These are phyloP conservation scores for Tragopan temminckii DNA, from an alignment of 2,797 vertebrate species.

Conservation along the genomic window DNA sequence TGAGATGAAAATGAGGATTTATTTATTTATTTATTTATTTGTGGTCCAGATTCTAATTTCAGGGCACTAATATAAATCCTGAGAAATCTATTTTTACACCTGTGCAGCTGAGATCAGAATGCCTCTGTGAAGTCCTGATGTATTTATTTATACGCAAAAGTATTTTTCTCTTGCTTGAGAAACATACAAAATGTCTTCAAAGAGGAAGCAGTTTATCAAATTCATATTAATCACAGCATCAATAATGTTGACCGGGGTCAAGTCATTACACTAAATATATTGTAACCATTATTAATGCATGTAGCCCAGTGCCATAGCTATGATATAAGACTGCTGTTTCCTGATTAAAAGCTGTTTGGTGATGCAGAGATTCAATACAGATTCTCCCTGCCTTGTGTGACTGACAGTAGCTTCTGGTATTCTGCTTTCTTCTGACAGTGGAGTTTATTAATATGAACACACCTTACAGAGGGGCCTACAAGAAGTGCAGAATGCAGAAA, in stretches of 20 bases:
- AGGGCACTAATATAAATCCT: conserved; percentile 40
- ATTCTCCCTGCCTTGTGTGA: conserved; percentile 54
- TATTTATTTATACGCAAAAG: conserved; percentile 66
- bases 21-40: not conserved
- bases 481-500: conserved; percentile 70
- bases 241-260: conserved; percentile 75
- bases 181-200: conserved; percentile 71
- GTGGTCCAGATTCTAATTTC: not conserved
- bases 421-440: conserved; percentile 57
- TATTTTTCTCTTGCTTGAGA: conserved; percentile 69
- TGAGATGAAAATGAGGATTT: no score
- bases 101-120: conserved; percentile 43
- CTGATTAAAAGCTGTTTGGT: conserved; percentile 78
- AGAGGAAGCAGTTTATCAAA: conserved; percentile 82
- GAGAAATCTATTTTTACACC: conserved; percentile 59
- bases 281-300: conserved; percentile 76
- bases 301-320: conserved; percentile 66
- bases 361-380: conserved; percentile 61
- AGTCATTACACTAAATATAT: conserved; percentile 81
- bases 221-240: conserved; percentile 76
- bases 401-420: conserved; percentile 72
- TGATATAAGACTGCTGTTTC: conserved; percentile 72
- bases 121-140: not conserved
- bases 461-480: conserved; percentile 65
- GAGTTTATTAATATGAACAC: conserved; percentile 54